These are phyloP conservation scores for Gymnocypris eckloni DNA, from an alignment of 2,797 vertebrate genomes.

Conservation along the genomic window DNA sequence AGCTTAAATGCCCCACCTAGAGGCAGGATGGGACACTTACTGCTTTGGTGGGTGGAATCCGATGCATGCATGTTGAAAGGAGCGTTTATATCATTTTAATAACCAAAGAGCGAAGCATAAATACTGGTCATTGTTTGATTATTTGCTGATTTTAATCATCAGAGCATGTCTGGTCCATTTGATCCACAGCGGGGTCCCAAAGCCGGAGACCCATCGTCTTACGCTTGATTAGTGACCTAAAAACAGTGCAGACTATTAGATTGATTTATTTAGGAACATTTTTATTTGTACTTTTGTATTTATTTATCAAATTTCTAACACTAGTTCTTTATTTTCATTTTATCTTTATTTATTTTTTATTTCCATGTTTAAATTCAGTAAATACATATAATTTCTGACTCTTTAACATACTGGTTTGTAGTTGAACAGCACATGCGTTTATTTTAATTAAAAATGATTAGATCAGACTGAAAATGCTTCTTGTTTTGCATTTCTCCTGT, in stretches of 20 bases:
- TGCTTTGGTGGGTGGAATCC: not conserved
- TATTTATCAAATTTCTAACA: not conserved
- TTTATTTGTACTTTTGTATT: not conserved
- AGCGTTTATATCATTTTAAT: not conserved
- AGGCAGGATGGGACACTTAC: slow-evolving; percentile 43
- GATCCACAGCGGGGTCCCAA: not conserved
- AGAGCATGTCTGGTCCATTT: not conserved
- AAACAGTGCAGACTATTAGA: not conserved
- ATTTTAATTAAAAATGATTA: not conserved
- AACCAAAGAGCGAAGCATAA: not conserved
- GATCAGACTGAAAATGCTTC: not conserved
- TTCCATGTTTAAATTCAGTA: not conserved
- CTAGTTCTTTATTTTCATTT: not conserved
- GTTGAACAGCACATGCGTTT: not conserved
- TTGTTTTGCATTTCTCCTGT: not conserved
- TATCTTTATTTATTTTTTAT: not conserved
- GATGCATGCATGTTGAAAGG: not conserved
- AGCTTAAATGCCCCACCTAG: slow-evolving; percentile 59
- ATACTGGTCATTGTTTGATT: not conserved
- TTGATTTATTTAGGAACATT: not conserved
- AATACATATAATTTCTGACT: not conserved
- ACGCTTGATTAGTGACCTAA: not conserved
- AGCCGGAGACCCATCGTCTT: not conserved
- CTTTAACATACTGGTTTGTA: not conserved
- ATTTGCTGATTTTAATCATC: not conserved